Percentiles rank a stretch among this genome's conserved stretches.
These are phyloP conservation scores for Pollenia griseotomentosa DNA, from an alignment of 2,888 invertebrate genomes.

Conservation along the genomic window DNA sequence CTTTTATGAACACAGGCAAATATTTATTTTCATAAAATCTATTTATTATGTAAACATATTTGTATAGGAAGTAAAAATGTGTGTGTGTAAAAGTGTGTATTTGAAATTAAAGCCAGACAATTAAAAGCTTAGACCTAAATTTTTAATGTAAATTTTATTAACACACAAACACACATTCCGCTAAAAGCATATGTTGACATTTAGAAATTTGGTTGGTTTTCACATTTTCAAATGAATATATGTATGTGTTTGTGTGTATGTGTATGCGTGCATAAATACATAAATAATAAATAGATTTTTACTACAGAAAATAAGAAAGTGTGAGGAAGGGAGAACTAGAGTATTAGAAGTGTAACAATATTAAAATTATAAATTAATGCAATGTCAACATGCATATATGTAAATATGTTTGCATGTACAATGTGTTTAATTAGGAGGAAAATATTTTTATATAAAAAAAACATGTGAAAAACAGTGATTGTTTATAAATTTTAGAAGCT, in stretches of 20 bases:
- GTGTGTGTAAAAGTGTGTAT: background rate
- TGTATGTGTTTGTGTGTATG: background rate
- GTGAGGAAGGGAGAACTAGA: background rate
- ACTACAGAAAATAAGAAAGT: background rate
- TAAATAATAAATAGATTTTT: slow-evolving; percentile 3
- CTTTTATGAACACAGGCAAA: slow-evolving; percentile 14
- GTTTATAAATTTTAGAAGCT: slow-evolving; percentile 7
- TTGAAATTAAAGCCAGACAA: slow-evolving; percentile 59
- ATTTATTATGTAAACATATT: slow-evolving; percentile 62
- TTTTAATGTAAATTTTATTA: slow-evolving; percentile 56
- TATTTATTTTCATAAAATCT: slow-evolving; percentile 49
- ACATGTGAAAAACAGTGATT: slow-evolving; percentile 1
- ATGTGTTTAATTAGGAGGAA: slow-evolving; percentile 42
- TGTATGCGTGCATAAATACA: background rate
- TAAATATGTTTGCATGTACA: slow-evolving; percentile 26
- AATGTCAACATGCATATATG: slow-evolving; percentile 55
- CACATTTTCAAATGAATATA: background rate
- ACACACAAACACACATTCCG: background rate
- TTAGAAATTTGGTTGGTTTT: background rate
- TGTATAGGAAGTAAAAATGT: slow-evolving; percentile 8
- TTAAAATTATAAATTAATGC: slow-evolving; percentile 47
- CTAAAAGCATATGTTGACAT: slow-evolving; percentile 30
- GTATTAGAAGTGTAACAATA: slow-evolving; percentile 10
- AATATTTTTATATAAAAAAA: slow-evolving; percentile 30
- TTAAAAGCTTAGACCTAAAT: slow-evolving; percentile 71